Evolutionary conservation across 2,113 vertebrate genomes (phyloP).

Genomic region (Cebidichthys violaceus): DNA sequence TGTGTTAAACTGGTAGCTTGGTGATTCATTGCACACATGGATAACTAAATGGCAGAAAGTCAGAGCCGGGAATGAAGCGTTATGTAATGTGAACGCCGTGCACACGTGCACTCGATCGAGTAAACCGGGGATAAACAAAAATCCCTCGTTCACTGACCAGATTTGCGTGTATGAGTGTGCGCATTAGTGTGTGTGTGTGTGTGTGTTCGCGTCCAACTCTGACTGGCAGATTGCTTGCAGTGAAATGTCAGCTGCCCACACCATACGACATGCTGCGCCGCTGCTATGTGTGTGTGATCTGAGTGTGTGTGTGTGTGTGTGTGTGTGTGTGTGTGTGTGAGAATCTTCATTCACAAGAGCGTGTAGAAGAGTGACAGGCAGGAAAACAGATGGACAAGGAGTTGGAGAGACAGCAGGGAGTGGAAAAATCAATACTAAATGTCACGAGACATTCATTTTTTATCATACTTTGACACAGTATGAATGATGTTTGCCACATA

Average conservation of each 20-base stretch:
- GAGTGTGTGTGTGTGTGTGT: constrained; percentile 1
- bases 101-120: constrained; percentile 30
- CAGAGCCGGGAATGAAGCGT: constrained; percentile 45
- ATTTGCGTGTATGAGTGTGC: constrained; percentile 22
- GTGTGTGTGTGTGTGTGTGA: constrained; percentile 8
- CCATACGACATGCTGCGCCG: constrained; percentile 34
- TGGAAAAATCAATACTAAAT: constrained; percentile 40
- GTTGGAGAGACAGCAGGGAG: constrained; percentile 26
- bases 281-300: neutral
- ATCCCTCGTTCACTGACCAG: constrained; percentile 42
- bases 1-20: constrained; percentile 34
- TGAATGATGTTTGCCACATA: neutral
- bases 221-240: constrained; percentile 46
- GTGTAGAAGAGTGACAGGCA: constrained; percentile 44
- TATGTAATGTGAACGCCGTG: constrained; percentile 40
- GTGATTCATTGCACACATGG: constrained; percentile 51
- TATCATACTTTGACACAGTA: neutral
- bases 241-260: constrained; percentile 69
- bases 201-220: constrained; percentile 29
- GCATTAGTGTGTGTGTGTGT: constrained; percentile 12
- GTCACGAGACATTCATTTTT: constrained; percentile 34
- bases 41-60: constrained; percentile 54
- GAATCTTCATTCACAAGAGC: constrained; percentile 47
- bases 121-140: constrained; percentile 33
- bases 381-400: constrained; percentile 37